Evolutionary conservation across 1,140 invertebrate species (phyloP).

Genomic region (Vanessa tameamea): DNA sequence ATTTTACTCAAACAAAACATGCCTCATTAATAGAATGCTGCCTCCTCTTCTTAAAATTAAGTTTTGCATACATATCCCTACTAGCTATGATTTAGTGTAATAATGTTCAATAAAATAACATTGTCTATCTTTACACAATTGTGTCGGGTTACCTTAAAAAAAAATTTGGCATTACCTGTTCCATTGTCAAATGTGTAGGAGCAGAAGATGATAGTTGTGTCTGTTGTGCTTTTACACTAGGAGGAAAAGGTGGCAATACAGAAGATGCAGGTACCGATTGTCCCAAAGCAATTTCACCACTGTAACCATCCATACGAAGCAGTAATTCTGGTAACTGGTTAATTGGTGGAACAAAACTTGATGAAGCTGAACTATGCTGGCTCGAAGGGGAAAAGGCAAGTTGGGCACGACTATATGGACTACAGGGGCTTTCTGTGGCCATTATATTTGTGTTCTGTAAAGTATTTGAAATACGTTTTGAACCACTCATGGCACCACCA

Average conservation of each 20-base stretch:
- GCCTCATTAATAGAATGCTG: too few species aligned
- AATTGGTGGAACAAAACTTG: slow-evolving; percentile 81
- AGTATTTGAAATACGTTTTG: slow-evolving; percentile 61
- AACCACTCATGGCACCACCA: slow-evolving; percentile 76
- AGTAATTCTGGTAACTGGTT: slow-evolving; percentile 85
- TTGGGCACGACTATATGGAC: slow-evolving; percentile 70
- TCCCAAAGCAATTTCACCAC: slow-evolving; percentile 78
- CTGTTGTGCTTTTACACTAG: slow-evolving; percentile 75
- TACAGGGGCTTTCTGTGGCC: slow-evolving; percentile 72
- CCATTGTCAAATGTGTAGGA: slow-evolving; percentile 89
- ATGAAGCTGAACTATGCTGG: slow-evolving; percentile 81
- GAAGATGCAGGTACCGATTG: slow-evolving; percentile 82
- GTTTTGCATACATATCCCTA: too few species aligned
- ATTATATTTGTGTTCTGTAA: slow-evolving; percentile 74
- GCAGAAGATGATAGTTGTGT: slow-evolving; percentile 90
- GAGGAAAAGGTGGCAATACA: slow-evolving; percentile 72
- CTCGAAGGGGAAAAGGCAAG: slow-evolving; percentile 82
- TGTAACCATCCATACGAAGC: slow-evolving; percentile 82
- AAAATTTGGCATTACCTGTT: slow-evolving; percentile 67
- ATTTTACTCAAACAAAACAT: not conserved
- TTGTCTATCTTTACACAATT: too few species aligned
- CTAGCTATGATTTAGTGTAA: too few species aligned
- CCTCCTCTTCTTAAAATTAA: too few species aligned
- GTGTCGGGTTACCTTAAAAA: too few species aligned
- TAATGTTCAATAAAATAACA: too few species aligned